Conservation (phyloP, 2,113 vertebrate genomes). For the Rhinolophus ferrumequinum region DNA sequence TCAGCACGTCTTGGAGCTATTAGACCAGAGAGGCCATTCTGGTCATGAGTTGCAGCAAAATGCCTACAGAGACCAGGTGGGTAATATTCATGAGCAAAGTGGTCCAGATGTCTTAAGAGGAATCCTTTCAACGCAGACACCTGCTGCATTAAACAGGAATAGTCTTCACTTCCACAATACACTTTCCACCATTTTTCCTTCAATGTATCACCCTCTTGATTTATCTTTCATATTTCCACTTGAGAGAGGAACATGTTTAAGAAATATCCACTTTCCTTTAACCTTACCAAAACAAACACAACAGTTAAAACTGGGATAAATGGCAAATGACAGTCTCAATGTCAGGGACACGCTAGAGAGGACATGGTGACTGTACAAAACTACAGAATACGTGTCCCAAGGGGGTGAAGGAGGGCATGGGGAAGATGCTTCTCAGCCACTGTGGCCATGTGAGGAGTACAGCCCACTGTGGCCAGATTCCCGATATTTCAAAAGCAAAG, state of each 20-base stretch:
- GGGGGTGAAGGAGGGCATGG: not conserved
- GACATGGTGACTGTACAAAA: not conserved
- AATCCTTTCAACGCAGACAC: not conserved
- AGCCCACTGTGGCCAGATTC: not conserved
- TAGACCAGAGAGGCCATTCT: not conserved
- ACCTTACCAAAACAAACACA: not conserved
- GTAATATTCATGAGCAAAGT: not conserved
- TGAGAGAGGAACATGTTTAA: not conserved
- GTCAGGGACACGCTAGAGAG: not conserved
- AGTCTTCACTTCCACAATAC: not conserved
- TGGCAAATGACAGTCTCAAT: not conserved
- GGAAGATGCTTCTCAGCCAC: not conserved
- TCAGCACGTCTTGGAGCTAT: not conserved
- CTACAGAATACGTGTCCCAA: rapidly evolving
- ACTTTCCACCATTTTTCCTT: not conserved
- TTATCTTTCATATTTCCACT: not conserved
- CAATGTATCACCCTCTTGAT: not conserved
- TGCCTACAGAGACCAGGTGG: not conserved
- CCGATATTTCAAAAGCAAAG: not conserved
- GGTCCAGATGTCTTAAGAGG: not conserved
- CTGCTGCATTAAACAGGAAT: not conserved
- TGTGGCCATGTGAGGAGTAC: not conserved
- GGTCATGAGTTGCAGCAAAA: not conserved
- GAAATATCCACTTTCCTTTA: not conserved
- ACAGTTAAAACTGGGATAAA: not conserved